phyloP scores from a whole-genome alignment of 2,888 invertebrate species.

The Drepanosiphum platanoidis region DNA sequence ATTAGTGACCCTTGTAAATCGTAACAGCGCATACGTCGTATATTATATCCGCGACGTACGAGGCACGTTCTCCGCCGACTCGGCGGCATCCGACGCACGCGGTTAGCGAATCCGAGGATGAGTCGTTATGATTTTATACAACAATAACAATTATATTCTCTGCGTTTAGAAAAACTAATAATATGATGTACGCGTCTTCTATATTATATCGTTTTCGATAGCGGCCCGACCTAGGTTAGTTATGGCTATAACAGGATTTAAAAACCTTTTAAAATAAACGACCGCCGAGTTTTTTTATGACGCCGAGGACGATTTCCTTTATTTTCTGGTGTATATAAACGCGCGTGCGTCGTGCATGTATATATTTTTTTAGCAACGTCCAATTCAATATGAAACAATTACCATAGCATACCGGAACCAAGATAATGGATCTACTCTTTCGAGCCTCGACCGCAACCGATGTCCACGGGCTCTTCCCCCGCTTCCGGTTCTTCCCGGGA shows the following conservation, averaged over 20 bases:
- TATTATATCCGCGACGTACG: too few species aligned
- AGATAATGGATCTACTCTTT: slow-evolving; percentile 62
- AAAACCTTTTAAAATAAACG: slow-evolving; percentile 51
- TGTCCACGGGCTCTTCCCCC: slow-evolving; percentile 57
- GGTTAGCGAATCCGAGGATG: too few species aligned
- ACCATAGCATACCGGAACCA: slow-evolving; percentile 59
- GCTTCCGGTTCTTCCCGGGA: slow-evolving; percentile 57
- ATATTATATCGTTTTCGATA: too few species aligned
- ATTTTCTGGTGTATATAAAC: slow-evolving; percentile 10
- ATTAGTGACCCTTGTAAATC: too few species aligned
- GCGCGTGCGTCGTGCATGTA: neutral
- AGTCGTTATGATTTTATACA: too few species aligned
- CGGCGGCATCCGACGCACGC: too few species aligned
- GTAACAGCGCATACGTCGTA: too few species aligned
- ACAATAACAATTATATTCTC: too few species aligned
- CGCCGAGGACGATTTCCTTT: slow-evolving; percentile 51
- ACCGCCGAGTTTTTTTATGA: slow-evolving; percentile 18
- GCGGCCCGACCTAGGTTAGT: neutral
- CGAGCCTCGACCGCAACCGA: slow-evolving; percentile 59
- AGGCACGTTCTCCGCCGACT: too few species aligned
- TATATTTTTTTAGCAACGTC: slow-evolving; percentile 7
- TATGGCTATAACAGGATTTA: slow-evolving; percentile 9
- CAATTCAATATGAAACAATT: slow-evolving; percentile 62
- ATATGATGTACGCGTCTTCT: too few species aligned
- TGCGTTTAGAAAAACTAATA: too few species aligned